A percentile compares a stretch with the other conserved stretches of the same genome.
phyloP scores from a whole-genome alignment of 2,113 vertebrate genomes.

The Isurus oxyrinchus region DNA sequence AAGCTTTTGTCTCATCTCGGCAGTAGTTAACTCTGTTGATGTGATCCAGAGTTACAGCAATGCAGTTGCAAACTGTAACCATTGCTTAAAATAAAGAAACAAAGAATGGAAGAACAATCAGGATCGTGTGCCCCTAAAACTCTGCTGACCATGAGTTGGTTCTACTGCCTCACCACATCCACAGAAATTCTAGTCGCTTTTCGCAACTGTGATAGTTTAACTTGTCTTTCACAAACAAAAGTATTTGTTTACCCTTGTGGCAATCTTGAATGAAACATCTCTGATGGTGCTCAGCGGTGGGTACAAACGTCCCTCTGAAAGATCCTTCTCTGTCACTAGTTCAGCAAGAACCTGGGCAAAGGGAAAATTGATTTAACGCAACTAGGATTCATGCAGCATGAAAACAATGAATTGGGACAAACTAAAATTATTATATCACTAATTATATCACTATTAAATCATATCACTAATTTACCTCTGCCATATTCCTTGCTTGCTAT shows the following conservation, averaged over 20 bases:
- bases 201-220: not conserved
- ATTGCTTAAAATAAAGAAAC: not conserved
- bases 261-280: conserved; percentile 92
- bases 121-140: not conserved
- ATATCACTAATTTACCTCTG: not conserved
- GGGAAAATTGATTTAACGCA: not conserved
- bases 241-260: conserved; percentile 69
- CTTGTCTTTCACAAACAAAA: not conserved
- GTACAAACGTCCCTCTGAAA: conserved; percentile 87
- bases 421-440: not conserved
- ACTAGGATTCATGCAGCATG: not conserved
- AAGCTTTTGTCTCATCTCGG: not conserved
- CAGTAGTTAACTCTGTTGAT: not conserved
- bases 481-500: not conserved
- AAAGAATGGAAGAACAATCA: not conserved
- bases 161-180: not conserved
- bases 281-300: conserved; percentile 82
- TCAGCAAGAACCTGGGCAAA: conserved; percentile 72
- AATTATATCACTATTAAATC: no score
- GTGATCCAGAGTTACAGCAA: not conserved
- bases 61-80: not conserved
- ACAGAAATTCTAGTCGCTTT: not conserved
- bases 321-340: conserved; percentile 80
- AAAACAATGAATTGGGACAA: not conserved
- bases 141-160: not conserved